A percentile compares a stretch with the other conserved stretches of the same genome.
Evolutionary conservation across 2,888 invertebrate genomes (phyloP).

Genomic region (Hydrotaea diabolus): DNA sequence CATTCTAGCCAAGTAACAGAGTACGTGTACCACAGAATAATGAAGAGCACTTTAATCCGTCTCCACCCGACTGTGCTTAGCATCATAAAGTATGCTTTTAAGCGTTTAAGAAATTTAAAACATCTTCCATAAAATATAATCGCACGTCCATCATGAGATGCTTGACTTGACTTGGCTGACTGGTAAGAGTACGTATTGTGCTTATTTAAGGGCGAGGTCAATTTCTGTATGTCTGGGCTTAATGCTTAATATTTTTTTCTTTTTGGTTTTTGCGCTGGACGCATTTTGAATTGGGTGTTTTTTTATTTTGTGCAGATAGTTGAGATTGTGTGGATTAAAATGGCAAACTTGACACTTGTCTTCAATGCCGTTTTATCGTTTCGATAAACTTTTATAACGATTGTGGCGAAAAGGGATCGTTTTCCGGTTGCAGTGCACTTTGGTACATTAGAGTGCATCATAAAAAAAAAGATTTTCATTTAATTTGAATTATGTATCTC

Average conservation of each 20-base stretch:
- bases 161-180: neutral
- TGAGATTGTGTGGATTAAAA: neutral
- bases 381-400: neutral
- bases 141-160: neutral
- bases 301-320: neutral
- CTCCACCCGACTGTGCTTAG: neutral
- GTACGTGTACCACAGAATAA: no score
- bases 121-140: neutral
- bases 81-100: neutral
- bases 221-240: neutral
- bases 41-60: no score
- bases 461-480: no score
- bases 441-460: no score
- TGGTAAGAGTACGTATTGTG: neutral
- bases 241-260: neutral
- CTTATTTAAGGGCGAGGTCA: constrained; percentile 29
- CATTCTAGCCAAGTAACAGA: no score
- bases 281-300: neutral
- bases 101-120: neutral
- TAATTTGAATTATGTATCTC: no score
- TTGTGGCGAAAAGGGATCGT: constrained; percentile 2
- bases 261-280: neutral
- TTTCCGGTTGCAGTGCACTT: neutral
- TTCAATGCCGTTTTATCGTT: constrained; percentile 33
- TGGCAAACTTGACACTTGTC: constrained; percentile 55